Conservation (phyloP, 1,140 invertebrate species). For the Drosophila grimshawi region DNA sequence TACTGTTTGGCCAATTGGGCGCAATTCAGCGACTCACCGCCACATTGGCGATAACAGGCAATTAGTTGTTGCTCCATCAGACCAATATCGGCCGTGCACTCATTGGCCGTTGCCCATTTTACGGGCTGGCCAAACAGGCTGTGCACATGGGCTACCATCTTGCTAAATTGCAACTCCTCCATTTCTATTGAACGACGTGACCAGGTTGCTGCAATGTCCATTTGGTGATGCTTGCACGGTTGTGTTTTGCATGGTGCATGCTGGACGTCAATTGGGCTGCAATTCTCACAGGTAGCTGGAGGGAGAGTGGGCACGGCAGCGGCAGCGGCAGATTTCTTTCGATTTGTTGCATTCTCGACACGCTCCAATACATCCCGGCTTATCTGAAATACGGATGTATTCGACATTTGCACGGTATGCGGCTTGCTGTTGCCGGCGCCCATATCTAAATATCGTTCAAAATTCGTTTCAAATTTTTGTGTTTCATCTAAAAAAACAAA, state of each 20-base stretch:
- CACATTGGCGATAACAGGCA: conserved; percentile 49
- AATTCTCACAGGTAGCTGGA: conserved; percentile 18
- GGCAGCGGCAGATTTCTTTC: not conserved
- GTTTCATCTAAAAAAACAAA: conserved; percentile 41
- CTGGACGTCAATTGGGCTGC: conserved; percentile 1
- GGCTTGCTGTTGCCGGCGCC: conserved; percentile 66
- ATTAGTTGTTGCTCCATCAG: conserved; percentile 50
- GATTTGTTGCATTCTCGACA: conserved; percentile 45
- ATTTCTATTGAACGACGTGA: conserved; percentile 52
- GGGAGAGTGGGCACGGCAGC: not conserved
- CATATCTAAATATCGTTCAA: conserved; percentile 48
- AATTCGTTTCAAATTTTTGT: conserved; percentile 39
- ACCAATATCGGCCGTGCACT: conserved; percentile 45
- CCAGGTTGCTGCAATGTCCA: conserved; percentile 24
- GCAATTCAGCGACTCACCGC: conserved; percentile 55
- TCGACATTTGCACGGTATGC: conserved; percentile 61
- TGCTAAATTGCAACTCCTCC: conserved; percentile 60
- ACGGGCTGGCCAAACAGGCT: conserved; percentile 49
- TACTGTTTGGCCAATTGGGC: conserved; percentile 57
- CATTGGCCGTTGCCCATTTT: conserved; percentile 51
- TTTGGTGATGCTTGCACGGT: not conserved
- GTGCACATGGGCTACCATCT: conserved; percentile 56
- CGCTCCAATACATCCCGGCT: conserved; percentile 60
- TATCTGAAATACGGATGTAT: conserved; percentile 55
- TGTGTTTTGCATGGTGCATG: not conserved